Evolutionary conservation across 2,113 vertebrate species (phyloP).

Genomic region (Solenodon paradoxus): DNA sequence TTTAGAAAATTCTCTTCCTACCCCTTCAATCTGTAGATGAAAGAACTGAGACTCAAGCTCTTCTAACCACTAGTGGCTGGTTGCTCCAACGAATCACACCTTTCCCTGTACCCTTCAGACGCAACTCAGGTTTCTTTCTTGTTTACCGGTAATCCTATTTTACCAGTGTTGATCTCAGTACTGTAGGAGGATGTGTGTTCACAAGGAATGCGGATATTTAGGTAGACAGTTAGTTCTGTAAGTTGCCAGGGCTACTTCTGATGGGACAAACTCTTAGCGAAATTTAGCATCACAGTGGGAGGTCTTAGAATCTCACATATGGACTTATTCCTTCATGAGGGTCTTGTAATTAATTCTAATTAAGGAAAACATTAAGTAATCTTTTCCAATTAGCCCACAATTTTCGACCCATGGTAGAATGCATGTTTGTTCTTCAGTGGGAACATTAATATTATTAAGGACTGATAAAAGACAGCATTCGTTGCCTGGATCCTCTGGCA

Average conservation of each 20-base stretch:
- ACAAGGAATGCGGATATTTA: neutral
- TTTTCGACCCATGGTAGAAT: constrained; percentile 60
- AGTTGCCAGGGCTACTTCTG: neutral
- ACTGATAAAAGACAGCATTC: constrained; percentile 50
- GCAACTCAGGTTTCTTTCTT: neutral
- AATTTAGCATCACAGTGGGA: constrained; percentile 58
- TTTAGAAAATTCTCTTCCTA: neutral
- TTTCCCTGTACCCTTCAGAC: neutral
- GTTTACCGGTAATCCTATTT: constrained; percentile 4
- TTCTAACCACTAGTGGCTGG: neutral
- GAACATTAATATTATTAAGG: constrained; percentile 73
- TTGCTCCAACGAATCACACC: neutral
- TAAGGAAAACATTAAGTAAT: constrained; percentile 73
- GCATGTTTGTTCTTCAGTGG: constrained; percentile 38
- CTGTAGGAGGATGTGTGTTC: neutral
- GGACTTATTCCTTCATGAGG: constrained; percentile 61
- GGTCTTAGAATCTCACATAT: constrained; percentile 43
- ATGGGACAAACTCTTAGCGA: neutral
- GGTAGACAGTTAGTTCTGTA: neutral
- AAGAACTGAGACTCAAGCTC: neutral
- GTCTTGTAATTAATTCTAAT: constrained; percentile 71
- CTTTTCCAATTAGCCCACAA: constrained; percentile 64
- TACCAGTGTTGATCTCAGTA: neutral
- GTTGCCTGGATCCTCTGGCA: constrained; percentile 14
- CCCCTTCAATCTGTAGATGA: neutral